Base-by-base conservation (phyloP, 2,797 vertebrate species). In the Alcedo atthis region DNA sequence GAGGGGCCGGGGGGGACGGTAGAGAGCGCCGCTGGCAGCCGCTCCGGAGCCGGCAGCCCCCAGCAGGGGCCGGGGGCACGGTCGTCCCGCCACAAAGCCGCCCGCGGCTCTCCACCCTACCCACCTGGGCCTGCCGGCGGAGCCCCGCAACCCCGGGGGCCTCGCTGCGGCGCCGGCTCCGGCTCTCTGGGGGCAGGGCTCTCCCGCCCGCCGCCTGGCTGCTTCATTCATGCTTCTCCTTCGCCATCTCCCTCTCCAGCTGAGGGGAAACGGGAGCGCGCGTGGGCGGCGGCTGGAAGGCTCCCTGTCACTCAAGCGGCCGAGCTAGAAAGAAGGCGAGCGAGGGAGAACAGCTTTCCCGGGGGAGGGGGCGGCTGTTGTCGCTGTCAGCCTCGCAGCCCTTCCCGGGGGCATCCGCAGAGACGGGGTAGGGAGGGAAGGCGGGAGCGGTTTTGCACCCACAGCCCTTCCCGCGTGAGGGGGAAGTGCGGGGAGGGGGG, bases 251-350 rank as follows among this genome's bases (percentile, higher is more conserved):
- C 57, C 83, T 68, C 89, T 77, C 92, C 90, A 82, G 45, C 93
- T 94, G 92, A 94, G 83, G 94, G 96, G 89, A 92, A 91, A 77
- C 77, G 67, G 64, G 91, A 89, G 87, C 63, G 90, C 21, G 97
- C 89, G 97, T 97, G 93, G 96, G 97, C 95, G 96, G 97, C 95
- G 93, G 94, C 96, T 96, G 95, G 96, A 90, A 97, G 95, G 94
- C 94, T 94, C 92, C 62, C 95, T 96, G 96, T 97, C 97, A 97
- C 94, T 97, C 97, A 97, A 93, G 69, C 94, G 92, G 91, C 83
- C 92, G 94, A 94, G 95, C 96, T 92, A 94, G 81, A 92, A 95
- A 97, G 96, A 80, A 81, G 93, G 88, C 85, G 93, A 93, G 88
- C 64, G 64, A 91, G 40, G 69, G 87, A 84, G 85, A 91, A 33